Conservation (phyloP, 37 sponge, comb jelly and placozoan species). For the Aplysina aerophoba region DNA sequence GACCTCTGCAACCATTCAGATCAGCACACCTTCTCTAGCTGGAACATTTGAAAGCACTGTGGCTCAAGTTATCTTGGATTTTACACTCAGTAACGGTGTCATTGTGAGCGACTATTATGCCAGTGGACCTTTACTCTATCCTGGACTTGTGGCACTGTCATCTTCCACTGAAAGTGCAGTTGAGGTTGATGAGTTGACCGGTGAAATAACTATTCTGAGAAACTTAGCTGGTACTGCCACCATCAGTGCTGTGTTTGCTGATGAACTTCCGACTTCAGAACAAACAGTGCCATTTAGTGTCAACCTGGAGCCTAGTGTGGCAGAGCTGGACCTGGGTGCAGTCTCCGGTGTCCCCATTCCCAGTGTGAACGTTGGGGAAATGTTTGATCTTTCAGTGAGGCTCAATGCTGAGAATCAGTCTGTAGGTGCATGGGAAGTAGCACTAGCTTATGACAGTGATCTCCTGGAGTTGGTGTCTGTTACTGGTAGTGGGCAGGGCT, state of each 20-base stretch:
- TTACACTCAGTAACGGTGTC: slow-evolving; percentile 58
- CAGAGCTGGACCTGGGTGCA: slow-evolving; percentile 64
- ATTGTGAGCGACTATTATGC: slow-evolving; percentile 32
- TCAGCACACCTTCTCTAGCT: slow-evolving; percentile 25
- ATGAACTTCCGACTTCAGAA: background rate
- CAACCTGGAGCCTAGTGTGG: slow-evolving; percentile 51
- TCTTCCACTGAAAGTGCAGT: slow-evolving; percentile 15
- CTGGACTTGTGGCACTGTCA: slow-evolving; percentile 26
- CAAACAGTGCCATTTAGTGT: background rate
- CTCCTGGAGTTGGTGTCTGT: slow-evolving; percentile 40
- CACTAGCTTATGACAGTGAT: slow-evolving; percentile 42
- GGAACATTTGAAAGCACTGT: slow-evolving; percentile 19
- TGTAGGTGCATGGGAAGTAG: slow-evolving; percentile 63
- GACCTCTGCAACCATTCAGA: background rate
- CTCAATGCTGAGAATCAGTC: slow-evolving; percentile 20
- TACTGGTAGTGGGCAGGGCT: slow-evolving; percentile 17
- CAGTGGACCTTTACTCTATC: background rate
- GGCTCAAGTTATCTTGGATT: slow-evolving; percentile 16
- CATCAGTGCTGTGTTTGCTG: slow-evolving; percentile 43
- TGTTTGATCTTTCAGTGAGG: slow-evolving; percentile 48
- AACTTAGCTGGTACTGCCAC: slow-evolving; percentile 29
- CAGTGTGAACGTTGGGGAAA: slow-evolving; percentile 4
- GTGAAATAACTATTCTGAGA: slow-evolving; percentile 44
- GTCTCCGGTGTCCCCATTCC: slow-evolving; percentile 28
- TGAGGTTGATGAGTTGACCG: slow-evolving; percentile 27